Evolutionary conservation across 2,888 invertebrate species (phyloP).

Genomic region (Stenoptilia bipunctidactyla): DNA sequence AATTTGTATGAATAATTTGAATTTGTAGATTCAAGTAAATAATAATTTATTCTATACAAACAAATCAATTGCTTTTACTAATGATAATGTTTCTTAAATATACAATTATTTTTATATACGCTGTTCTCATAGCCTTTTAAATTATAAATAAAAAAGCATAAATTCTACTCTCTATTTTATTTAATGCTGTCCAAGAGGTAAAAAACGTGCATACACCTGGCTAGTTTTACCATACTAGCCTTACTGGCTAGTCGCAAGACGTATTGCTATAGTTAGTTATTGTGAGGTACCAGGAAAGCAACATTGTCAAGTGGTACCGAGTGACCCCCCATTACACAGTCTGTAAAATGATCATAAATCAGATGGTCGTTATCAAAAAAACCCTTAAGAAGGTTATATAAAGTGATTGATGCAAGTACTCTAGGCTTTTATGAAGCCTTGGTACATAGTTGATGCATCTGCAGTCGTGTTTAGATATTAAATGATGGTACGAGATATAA

Average conservation of each 20-base stretch:
- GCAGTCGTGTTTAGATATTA: no score
- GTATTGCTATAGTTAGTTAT: neutral
- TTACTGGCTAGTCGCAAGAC: neutral
- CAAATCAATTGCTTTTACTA: no score
- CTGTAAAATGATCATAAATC: conserved; percentile 19
- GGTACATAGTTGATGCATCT: neutral
- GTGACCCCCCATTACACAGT: conserved; percentile 2
- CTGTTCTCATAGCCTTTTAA: no score
- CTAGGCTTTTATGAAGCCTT: neutral
- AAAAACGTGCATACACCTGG: neutral
- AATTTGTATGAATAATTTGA: no score
- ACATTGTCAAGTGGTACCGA: neutral
- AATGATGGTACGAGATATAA: no score
- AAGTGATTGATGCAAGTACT: neutral
- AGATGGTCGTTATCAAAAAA: conserved; percentile 9
- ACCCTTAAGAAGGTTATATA: neutral
- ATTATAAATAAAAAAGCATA: no score
- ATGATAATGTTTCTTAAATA: no score
- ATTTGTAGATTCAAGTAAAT: no score
- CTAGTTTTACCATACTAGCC: neutral
- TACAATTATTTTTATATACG: no score
- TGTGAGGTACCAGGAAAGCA: neutral
- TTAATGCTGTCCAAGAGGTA: neutral
- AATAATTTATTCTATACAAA: no score
- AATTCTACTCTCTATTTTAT: no score